Evolutionary conservation across 1,140 invertebrate species (phyloP), one percentile per base, ranked within the genome.

Genomic region (Bombus waltoni): DNA sequence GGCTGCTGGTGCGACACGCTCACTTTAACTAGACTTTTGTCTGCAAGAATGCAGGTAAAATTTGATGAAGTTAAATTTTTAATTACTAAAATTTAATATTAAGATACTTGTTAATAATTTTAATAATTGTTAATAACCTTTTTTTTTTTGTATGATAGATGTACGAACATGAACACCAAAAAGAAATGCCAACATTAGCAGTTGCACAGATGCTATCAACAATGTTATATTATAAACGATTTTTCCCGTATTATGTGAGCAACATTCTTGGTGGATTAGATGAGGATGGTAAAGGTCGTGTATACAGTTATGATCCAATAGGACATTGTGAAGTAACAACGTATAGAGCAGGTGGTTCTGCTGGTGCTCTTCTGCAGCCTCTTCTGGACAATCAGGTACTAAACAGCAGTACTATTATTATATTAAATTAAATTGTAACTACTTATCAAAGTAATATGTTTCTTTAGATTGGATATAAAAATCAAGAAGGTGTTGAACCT

Each of bases 1-100:
- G 99, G 99, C 59, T 99, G 99, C 95, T 99, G 99, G 98, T 99
- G 99, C 91, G 99, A 99, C 96, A 98, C 98, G n/a, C 95, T 99
- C 3, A 98, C 99, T 38, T 96, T 99, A 10, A 98, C 98, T 10
- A 97, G 98, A 89, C 95, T 99, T 81, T 94, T 99, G 47, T 95
- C 97, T 88, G 98, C 98, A 85, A 96, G 98, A 86, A 97, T 99
- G 96, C 97, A 97, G 96, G 97, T 97, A 93, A 62, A 84, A 47
- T 78, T 38, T 65, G 15, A 28, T 53, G 18, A 47, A 70, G 65
- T 18, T 71, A 40, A 8, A 68, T 40, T 40, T 40, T 8, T 25
- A 8, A 40, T 73, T 18, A 47, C 3, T 22, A n/a, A 32, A 1
- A 47, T 72, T 42, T 6, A 73, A 73, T 22, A 2, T 73, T 78